Evolutionary conservation across 2,113 vertebrate species (phyloP).

Genomic region (Eurystomus gularis): DNA sequence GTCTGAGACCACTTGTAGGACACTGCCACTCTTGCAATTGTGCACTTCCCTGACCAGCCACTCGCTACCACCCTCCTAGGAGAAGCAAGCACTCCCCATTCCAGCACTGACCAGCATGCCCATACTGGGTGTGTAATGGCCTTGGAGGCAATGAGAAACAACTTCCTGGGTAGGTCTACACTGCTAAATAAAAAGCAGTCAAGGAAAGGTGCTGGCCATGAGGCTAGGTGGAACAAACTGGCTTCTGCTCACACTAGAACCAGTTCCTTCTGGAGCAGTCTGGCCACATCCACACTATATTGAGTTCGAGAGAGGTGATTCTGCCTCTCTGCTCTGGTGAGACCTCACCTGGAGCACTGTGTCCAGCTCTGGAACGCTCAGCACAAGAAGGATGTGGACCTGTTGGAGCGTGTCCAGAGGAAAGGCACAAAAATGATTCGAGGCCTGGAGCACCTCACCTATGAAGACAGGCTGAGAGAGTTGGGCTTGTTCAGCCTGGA

Average conservation of each 20-base stretch:
- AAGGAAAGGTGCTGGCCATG: background rate
- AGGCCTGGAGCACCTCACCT: too few relatives aligned
- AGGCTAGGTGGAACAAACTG: background rate
- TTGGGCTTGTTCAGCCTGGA: too few relatives aligned
- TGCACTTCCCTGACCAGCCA: background rate
- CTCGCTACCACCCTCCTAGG: background rate
- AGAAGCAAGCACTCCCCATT: background rate
- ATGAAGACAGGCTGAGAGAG: too few relatives aligned
- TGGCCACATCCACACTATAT: background rate
- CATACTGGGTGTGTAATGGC: background rate
- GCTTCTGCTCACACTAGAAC: background rate
- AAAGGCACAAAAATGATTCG: too few relatives aligned
- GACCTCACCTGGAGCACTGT: too few relatives aligned
- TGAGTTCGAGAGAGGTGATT: too few relatives aligned
- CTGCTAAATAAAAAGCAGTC: background rate
- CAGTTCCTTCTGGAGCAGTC: background rate
- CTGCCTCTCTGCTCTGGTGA: too few relatives aligned
- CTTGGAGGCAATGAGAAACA: background rate
- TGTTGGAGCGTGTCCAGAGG: too few relatives aligned
- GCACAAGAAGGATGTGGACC: too few relatives aligned
- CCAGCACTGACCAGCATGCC: background rate
- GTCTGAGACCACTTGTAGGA: background rate
- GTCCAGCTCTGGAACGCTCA: too few relatives aligned
- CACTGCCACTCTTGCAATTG: background rate
- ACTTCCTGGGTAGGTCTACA: too few relatives aligned